These are phyloP conservation scores for Drosophila barbarae DNA, from an alignment of 2,888 invertebrate species.

Conservation along the genomic window DNA sequence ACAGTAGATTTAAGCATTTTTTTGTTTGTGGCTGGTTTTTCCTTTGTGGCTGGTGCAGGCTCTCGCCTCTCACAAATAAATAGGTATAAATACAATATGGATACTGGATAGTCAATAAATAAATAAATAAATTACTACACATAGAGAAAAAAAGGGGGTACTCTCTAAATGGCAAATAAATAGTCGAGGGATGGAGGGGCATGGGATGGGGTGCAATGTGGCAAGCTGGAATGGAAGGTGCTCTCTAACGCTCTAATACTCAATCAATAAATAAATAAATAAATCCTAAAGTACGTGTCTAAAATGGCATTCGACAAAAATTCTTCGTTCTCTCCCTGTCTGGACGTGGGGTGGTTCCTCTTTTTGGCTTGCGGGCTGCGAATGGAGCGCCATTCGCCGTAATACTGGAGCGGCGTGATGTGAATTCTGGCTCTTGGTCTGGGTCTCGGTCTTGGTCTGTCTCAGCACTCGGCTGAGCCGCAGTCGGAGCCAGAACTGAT, in stretches of 20 bases:
- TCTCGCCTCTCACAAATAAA: constrained; percentile 30
- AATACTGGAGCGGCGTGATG: constrained; percentile 26
- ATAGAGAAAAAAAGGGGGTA: constrained; percentile 20
- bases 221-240: too few species aligned
- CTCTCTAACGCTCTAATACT: constrained; percentile 25
- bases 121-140: constrained; percentile 45
- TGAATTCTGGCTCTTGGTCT: not conserved
- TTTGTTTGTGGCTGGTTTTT: constrained; percentile 37
- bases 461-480: constrained; percentile 26
- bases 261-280: constrained; percentile 27
- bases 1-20: constrained; percentile 69
- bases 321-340: constrained; percentile 27
- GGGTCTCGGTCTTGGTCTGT: not conserved
- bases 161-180: constrained; percentile 31
- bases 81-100: constrained; percentile 25
- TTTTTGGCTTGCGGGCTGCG: constrained; percentile 24
- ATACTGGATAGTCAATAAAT: constrained; percentile 30
- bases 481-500: constrained; percentile 9
- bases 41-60: constrained; percentile 10
- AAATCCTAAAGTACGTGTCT: constrained; percentile 41
- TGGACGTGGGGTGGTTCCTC: constrained; percentile 6
- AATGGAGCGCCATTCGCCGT: constrained; percentile 24
- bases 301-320: constrained; percentile 50
- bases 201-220: not conserved
- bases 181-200: constrained; percentile 20